These are phyloP conservation scores for Palythoa heliodiscus DNA, from an alignment of 92 coral and sea anemone genomes.

Conservation along the genomic window DNA sequence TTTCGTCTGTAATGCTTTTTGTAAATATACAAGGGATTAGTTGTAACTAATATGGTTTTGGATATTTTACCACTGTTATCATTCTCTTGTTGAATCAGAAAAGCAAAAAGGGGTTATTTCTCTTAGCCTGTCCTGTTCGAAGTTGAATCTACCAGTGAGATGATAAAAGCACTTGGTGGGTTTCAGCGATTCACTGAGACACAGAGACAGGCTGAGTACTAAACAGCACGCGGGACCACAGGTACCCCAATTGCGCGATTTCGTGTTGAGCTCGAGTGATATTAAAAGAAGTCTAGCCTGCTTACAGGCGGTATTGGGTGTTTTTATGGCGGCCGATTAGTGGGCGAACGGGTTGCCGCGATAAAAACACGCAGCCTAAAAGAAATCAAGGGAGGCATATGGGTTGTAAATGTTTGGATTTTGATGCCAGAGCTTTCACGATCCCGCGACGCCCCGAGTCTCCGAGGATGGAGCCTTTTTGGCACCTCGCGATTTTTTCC, in stretches of 20 bases:
- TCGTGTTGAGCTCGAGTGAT: neutral
- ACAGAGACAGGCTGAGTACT: neutral
- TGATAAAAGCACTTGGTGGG: neutral
- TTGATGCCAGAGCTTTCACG: slow-evolving; percentile 8
- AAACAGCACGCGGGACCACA: neutral
- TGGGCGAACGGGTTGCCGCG: neutral
- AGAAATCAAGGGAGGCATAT: neutral
- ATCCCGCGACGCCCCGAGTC: slow-evolving; percentile 15
- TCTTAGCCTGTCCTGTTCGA: no score
- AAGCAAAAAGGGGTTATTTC: no score
- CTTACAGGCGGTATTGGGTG: neutral
- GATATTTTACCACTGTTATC: no score
- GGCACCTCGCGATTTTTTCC: slow-evolving; percentile 11
- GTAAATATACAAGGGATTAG: no score
- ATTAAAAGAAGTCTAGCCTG: neutral
- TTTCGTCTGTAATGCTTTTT: no score
- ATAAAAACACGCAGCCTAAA: neutral
- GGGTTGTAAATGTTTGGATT: neutral
- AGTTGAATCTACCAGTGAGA: no score
- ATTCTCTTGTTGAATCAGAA: no score
- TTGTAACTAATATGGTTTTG: no score
- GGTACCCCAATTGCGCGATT: neutral
- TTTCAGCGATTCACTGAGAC: neutral
- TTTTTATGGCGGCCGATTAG: neutral
- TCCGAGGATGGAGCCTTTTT: slow-evolving; percentile 18